phyloP scores from a whole-genome alignment of 2,113 vertebrate genomes.

The Pollachius pollachius region DNA sequence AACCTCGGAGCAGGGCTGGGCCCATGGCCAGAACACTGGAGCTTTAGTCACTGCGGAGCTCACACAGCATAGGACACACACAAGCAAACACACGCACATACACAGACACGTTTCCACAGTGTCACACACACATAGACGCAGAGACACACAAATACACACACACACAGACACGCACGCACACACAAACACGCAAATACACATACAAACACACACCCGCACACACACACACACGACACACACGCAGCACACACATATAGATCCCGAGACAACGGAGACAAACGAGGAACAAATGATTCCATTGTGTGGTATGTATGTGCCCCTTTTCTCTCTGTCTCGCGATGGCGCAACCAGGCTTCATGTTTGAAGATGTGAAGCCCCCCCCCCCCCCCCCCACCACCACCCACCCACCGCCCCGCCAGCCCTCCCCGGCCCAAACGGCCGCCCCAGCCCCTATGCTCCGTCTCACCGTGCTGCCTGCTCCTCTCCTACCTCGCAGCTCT shows the following conservation, averaged over 20 bases:
- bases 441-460: slow-evolving; percentile 32
- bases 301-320: slow-evolving; percentile 35
- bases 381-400: background rate
- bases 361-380: slow-evolving; percentile 29
- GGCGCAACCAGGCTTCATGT: slow-evolving; percentile 29
- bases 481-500: slow-evolving; percentile 54
- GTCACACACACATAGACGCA: slow-evolving; percentile 18
- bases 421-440: slow-evolving; percentile 23
- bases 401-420: slow-evolving; percentile 27
- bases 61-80: slow-evolving; percentile 8
- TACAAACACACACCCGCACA: slow-evolving; percentile 16
- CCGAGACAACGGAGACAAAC: slow-evolving; percentile 44
- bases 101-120: slow-evolving; percentile 14
- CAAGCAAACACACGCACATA: slow-evolving; percentile 7
- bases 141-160: background rate
- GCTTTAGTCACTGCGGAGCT: slow-evolving; percentile 23
- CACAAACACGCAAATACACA: slow-evolving; percentile 14
- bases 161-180: background rate
- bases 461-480: background rate
- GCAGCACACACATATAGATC: slow-evolving; percentile 10
- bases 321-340: slow-evolving; percentile 27
- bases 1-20: slow-evolving; percentile 44
- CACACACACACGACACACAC: slow-evolving; percentile 13
- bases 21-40: slow-evolving; percentile 38
- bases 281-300: slow-evolving; percentile 59